Conservation (phyloP, 2,113 vertebrate species). For the Calyptomena viridis region DNA sequence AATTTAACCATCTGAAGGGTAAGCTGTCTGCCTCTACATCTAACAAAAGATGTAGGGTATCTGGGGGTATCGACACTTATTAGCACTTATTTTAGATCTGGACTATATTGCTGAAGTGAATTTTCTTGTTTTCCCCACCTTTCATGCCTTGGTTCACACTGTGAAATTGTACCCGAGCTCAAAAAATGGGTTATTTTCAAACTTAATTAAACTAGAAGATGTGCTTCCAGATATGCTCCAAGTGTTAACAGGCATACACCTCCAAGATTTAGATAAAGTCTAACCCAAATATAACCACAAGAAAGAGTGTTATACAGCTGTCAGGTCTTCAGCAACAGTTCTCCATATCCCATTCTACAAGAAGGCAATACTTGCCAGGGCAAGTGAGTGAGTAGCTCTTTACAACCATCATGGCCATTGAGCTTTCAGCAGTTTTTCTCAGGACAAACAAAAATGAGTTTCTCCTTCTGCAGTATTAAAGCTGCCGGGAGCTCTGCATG, state of each 20-base stretch:
- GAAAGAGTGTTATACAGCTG: background rate
- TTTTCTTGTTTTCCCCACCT: background rate
- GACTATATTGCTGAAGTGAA: background rate
- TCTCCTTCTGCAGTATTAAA: background rate
- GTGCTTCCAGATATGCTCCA: background rate
- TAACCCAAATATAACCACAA: background rate
- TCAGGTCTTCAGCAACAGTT: background rate
- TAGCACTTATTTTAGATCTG: background rate
- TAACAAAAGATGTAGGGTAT: background rate
- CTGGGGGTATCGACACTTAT: background rate
- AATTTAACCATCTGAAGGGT: background rate
- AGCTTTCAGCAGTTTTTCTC: background rate
- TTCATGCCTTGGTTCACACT: background rate
- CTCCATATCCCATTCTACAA: background rate
- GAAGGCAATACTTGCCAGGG: background rate
- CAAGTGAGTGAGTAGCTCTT: background rate
- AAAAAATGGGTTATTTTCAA: background rate
- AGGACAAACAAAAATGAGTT: background rate
- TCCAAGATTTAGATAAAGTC: background rate
- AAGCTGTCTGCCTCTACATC: background rate
- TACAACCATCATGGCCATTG: background rate
- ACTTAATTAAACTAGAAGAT: background rate
- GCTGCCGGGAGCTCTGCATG: background rate
- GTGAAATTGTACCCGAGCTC: background rate
- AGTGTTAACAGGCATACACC: background rate